A percentile compares a stretch with the other conserved stretches of the same genome.
phyloP scores from a whole-genome alignment of 2,797 vertebrate species.

The Hylomyscus alleni region DNA sequence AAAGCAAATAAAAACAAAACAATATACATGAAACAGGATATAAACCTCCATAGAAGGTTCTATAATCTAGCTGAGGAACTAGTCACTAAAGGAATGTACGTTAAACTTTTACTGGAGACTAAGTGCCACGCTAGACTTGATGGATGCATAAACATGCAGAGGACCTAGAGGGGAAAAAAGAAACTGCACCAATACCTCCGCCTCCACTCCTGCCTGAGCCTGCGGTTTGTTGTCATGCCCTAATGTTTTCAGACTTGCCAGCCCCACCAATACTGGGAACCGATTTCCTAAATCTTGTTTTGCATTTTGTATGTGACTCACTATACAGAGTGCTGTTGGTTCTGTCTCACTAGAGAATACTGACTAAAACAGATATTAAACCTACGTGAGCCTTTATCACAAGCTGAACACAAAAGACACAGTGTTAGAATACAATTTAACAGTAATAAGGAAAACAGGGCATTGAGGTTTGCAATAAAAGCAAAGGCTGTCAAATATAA shows the following conservation, averaged over 20 bases:
- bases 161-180: background rate
- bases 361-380: background rate
- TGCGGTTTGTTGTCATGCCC: background rate
- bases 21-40: background rate
- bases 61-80: background rate
- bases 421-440: background rate
- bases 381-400: background rate
- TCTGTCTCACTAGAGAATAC: slow-evolving; percentile 8
- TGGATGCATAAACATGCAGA: background rate
- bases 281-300: background rate
- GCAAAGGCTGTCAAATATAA: slow-evolving; percentile 10
- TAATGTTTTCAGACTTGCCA: background rate
- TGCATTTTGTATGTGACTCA: background rate
- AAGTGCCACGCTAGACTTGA: background rate
- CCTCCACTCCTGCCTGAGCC: background rate
- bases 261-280: background rate
- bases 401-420: background rate
- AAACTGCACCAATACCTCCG: background rate
- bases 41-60: background rate
- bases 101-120: background rate
- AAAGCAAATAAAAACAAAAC: slow-evolving; percentile 24
- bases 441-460: background rate
- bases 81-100: background rate
- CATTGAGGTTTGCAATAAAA: slow-evolving; percentile 5
- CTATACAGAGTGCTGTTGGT: background rate